A percentile compares a stretch with the other conserved stretches of the same genome.
These are phyloP conservation scores for Acleris sparsana DNA, from an alignment of 2,888 invertebrate genomes.

Conservation along the genomic window DNA sequence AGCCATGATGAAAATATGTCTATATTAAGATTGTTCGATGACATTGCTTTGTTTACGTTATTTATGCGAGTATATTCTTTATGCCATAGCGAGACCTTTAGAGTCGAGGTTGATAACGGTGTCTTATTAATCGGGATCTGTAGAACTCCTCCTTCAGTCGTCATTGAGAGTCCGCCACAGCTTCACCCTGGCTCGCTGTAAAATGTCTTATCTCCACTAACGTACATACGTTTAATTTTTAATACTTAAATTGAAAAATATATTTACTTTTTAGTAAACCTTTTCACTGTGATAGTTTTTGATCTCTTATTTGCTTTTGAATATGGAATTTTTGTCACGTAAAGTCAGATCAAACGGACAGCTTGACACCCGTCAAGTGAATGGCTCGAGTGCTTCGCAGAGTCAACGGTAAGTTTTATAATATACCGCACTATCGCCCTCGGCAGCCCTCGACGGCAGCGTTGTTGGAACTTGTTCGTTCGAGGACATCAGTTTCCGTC, in stretches of 20 bases:
- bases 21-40: too few species aligned
- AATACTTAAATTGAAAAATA: conserved; percentile 29
- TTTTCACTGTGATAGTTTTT: conserved; percentile 56
- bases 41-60: too few species aligned
- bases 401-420: conserved; percentile 63
- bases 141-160: conserved; percentile 64
- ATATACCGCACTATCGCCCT: not conserved
- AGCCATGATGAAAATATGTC: too few species aligned
- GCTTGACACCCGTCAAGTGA: conserved; percentile 66
- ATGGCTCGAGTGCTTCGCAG: conserved; percentile 59
- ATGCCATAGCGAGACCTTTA: conserved; percentile 37
- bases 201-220: conserved; percentile 32
- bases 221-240: conserved; percentile 5
- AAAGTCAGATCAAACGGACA: conserved; percentile 67
- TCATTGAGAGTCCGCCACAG: conserved; percentile 63
- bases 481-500: not conserved
- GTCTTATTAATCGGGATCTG: conserved; percentile 49
- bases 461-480: not conserved
- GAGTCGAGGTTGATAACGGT: conserved; percentile 48
- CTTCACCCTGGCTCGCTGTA: conserved; percentile 46
- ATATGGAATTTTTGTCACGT: conserved; percentile 72
- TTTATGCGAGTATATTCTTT: conserved; percentile 7
- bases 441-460: not conserved
- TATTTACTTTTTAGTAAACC: conserved; percentile 36
- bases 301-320: conserved; percentile 56